Percentiles rank a stretch among this genome's conserved stretches.
Conservation (phyloP, 2,888 invertebrate species). For the Leuctra nigra region DNA sequence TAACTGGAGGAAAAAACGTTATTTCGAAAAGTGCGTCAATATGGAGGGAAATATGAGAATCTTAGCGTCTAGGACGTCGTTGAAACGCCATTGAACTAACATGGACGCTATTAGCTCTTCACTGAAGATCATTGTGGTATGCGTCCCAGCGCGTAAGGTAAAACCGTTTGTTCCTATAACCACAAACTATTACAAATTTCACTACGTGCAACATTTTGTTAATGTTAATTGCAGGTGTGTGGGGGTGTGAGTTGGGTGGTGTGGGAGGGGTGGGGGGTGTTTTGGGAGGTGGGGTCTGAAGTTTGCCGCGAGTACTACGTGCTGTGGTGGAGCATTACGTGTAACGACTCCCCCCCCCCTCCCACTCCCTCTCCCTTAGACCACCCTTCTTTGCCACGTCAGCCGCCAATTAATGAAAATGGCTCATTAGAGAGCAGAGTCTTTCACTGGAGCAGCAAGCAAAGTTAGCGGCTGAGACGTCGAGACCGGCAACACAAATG, state of each 20-base stretch:
- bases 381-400: constrained; percentile 9
- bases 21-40: too few species aligned
- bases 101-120: too few species aligned
- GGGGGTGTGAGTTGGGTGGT: background rate
- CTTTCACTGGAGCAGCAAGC: background rate
- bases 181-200: background rate
- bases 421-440: constrained; percentile 11
- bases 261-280: background rate
- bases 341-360: background rate
- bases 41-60: too few species aligned
- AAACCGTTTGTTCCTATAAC: background rate
- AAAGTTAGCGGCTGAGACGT: background rate
- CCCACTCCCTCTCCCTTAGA: background rate
- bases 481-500: background rate
- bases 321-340: too few species aligned
- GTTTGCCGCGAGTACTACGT: too few species aligned
- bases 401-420: constrained; percentile 21
- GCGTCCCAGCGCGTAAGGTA: too few species aligned
- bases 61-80: too few species aligned
- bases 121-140: too few species aligned
- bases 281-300: too few species aligned
- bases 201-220: background rate
- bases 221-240: background rate
- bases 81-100: too few species aligned
- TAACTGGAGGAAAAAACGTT: too few species aligned